Percentiles rank a stretch among this genome's conserved stretches.
Evolutionary conservation across 2,888 invertebrate genomes (phyloP).

Genomic region (Itoplectis maculator): DNA sequence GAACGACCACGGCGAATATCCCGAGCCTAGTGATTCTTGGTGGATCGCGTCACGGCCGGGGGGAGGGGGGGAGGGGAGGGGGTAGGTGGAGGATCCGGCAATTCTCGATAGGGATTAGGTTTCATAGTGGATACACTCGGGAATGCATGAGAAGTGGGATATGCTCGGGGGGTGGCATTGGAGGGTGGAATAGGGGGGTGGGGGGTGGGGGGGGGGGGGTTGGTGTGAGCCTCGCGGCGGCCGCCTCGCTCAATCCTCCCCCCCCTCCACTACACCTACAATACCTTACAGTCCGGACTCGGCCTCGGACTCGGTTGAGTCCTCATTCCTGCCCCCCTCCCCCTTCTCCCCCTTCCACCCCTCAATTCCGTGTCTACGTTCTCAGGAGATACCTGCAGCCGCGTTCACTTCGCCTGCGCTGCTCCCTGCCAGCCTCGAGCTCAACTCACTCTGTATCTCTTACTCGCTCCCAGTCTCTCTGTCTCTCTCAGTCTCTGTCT

Average conservation of each 20-base stretch:
- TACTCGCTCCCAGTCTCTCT: too few species aligned
- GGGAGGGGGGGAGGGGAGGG: too few species aligned
- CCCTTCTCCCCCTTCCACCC: slow-evolving; percentile 45
- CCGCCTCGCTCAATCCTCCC: neutral
- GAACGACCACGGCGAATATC: too few species aligned
- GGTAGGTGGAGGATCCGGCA: slow-evolving; percentile 7
- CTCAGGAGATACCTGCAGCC: slow-evolving; percentile 63
- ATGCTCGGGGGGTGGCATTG: neutral
- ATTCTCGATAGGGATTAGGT: slow-evolving; percentile 59
- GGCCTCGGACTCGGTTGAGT: slow-evolving; percentile 18
- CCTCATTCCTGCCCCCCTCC: slow-evolving; percentile 35
- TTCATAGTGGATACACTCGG: slow-evolving; percentile 52
- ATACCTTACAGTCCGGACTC: slow-evolving; percentile 49
- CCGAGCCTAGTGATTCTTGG: neutral
- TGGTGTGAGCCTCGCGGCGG: slow-evolving; percentile 32
- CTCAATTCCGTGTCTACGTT: slow-evolving; percentile 62
- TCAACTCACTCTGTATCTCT: too few species aligned
- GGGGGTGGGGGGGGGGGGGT: slow-evolving; percentile 9
- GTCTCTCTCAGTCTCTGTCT: too few species aligned
- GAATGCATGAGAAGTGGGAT: slow-evolving; percentile 61
- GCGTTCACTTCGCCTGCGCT: slow-evolving; percentile 26
- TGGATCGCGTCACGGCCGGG: too few species aligned
- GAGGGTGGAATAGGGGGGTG: neutral
- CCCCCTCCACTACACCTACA: slow-evolving; percentile 37
- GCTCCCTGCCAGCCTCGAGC: neutral